Conservation (phyloP, 2,888 invertebrate species). For the Allacma fusca region DNA sequence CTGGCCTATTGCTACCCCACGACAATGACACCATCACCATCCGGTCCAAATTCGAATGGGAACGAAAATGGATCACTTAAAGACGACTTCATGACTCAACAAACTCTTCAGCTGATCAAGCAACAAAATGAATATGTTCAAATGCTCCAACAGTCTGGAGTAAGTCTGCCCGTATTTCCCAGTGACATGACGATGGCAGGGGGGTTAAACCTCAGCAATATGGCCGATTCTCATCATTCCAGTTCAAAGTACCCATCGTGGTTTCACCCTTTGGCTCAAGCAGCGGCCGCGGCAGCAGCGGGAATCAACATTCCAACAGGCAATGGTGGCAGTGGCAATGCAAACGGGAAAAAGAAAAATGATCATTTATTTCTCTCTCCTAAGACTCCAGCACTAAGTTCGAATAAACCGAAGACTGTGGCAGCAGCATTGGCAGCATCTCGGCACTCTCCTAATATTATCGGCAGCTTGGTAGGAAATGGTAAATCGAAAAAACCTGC, state of each 20-base stretch:
- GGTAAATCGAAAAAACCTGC: slow-evolving; percentile 41
- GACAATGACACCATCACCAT: slow-evolving; percentile 41
- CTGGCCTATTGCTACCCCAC: slow-evolving; percentile 39
- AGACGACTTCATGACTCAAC: slow-evolving; percentile 55
- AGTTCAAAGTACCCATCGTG: slow-evolving; percentile 49
- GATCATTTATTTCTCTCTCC: slow-evolving; percentile 56
- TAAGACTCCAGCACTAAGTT: slow-evolving; percentile 52
- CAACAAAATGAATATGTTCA: slow-evolving; percentile 58
- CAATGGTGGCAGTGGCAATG: slow-evolving; percentile 26
- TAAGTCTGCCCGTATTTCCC: slow-evolving; percentile 45
- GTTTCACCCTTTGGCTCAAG: slow-evolving; percentile 56
- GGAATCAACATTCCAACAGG: slow-evolving; percentile 19
- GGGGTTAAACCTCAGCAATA: slow-evolving; percentile 29
- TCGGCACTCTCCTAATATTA: slow-evolving; percentile 38
- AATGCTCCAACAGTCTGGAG: slow-evolving; percentile 56
- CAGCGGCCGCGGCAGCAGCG: slow-evolving; percentile 51
- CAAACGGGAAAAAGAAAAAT: slow-evolving; percentile 44
- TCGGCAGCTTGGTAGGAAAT: slow-evolving; percentile 14
- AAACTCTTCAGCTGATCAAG: slow-evolving; percentile 55
- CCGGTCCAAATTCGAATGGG: slow-evolving; percentile 20
- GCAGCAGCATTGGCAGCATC: slow-evolving; percentile 59
- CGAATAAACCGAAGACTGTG: slow-evolving; percentile 58
- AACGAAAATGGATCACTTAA: background rate
- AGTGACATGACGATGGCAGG: slow-evolving; percentile 42
- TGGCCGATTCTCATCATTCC: slow-evolving; percentile 41